Percentiles rank a stretch among this genome's conserved stretches.
Evolutionary conservation across 2,888 invertebrate species (phyloP).

Genomic region (Dioctria linearis): DNA sequence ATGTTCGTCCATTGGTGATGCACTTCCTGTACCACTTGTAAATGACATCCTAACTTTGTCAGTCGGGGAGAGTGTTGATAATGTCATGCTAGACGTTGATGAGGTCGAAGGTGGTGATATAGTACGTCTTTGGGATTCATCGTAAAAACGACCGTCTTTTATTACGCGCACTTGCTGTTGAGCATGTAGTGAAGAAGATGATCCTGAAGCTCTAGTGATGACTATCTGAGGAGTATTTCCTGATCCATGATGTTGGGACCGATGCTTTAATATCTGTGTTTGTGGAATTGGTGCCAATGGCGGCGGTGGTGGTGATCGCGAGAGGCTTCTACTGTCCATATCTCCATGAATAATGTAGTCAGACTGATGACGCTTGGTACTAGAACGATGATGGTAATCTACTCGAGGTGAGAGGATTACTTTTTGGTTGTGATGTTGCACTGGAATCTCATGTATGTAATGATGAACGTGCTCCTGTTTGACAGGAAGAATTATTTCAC

Average conservation of each 20-base stretch:
- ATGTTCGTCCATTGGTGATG: constrained; percentile 50
- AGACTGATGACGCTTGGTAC: constrained; percentile 12
- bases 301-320: constrained; percentile 37
- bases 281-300: not conserved
- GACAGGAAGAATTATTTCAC: constrained; percentile 63
- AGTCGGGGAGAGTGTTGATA: constrained; percentile 17
- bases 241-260: not conserved
- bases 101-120: constrained; percentile 57
- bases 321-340: constrained; percentile 23
- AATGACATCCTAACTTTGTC: constrained; percentile 61
- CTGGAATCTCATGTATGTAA: constrained; percentile 27
- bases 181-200: constrained; percentile 46
- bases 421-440: constrained; percentile 64
- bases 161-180: constrained; percentile 70
- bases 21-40: constrained; percentile 59
- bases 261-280: not conserved
- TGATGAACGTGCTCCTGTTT: constrained; percentile 3
- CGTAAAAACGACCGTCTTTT: constrained; percentile 69
- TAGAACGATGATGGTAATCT: constrained; percentile 63
- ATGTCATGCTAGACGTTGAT: constrained; percentile 18
- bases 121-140: constrained; percentile 62
- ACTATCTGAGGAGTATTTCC: constrained; percentile 39
- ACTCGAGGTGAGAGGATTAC: constrained; percentile 68
- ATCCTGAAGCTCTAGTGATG: constrained; percentile 50
- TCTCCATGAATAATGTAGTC: constrained; percentile 19